Percentiles rank a stretch among this genome's conserved stretches.
phyloP scores from a whole-genome alignment of 1,140 invertebrate genomes.

The Aricia agestis region DNA sequence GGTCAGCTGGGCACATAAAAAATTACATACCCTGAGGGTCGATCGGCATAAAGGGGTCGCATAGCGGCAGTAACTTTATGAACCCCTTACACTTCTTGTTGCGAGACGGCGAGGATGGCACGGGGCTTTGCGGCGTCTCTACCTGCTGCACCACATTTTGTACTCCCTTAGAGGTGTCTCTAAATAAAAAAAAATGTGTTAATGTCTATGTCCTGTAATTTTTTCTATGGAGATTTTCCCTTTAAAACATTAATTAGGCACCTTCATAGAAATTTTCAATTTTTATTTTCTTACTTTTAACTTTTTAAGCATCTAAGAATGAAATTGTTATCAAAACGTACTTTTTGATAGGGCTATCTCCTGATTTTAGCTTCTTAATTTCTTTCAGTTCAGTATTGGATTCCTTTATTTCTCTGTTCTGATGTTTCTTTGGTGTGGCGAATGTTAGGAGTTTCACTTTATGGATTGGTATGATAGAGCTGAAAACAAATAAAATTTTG shows the following conservation, averaged over 20 bases:
- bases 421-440: conserved; percentile 18
- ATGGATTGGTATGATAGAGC: conserved; percentile 2
- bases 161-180: conserved; percentile 32
- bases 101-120: conserved; percentile 44
- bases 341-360: not conserved
- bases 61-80: conserved; percentile 35
- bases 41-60: conserved; percentile 52
- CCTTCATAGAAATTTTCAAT: no score
- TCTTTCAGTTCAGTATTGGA: conserved; percentile 41
- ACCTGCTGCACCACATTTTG: conserved; percentile 24
- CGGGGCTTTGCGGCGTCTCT: conserved; percentile 58
- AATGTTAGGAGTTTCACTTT: conserved; percentile 1
- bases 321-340: not conserved
- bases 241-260: no score
- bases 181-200: conserved; percentile 18
- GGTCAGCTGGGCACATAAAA: no score
- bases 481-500: not conserved
- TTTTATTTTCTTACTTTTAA: no score
- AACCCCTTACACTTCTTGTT: conserved; percentile 46
- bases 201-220: no score
- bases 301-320: no score
- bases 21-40: conserved; percentile 63
- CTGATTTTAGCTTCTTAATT: conserved; percentile 26
- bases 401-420: conserved; percentile 31
- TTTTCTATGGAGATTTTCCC: no score